These are phyloP conservation scores for Drosophila infuscata DNA, from an alignment of 2,888 invertebrate genomes.

Conservation along the genomic window DNA sequence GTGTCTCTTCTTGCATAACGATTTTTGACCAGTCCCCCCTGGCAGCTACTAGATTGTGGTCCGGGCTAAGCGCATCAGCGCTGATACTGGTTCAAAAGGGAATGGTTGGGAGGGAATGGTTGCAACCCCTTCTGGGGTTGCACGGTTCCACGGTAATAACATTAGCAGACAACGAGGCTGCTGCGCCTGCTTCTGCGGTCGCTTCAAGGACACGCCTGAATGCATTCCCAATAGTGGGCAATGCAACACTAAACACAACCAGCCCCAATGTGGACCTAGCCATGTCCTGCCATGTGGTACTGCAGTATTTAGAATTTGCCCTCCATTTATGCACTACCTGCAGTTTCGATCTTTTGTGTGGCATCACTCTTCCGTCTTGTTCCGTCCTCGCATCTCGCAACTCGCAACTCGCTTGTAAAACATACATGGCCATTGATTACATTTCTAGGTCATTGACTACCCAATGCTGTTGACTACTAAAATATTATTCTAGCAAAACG, in stretches of 20 bases:
- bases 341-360: slow-evolving; percentile 4
- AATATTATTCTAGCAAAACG: not conserved
- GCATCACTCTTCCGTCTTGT: not conserved
- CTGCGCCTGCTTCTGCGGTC: slow-evolving; percentile 41
- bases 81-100: slow-evolving; percentile 2
- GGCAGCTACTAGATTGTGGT: slow-evolving; percentile 41
- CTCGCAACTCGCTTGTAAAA: slow-evolving; percentile 6
- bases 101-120: not conserved
- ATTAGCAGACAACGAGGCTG: slow-evolving; percentile 16
- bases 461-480: slow-evolving; percentile 2
- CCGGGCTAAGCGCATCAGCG: slow-evolving; percentile 27
- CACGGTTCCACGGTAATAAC: slow-evolving; percentile 14
- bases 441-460: slow-evolving; percentile 13
- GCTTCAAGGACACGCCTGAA: slow-evolving; percentile 51
- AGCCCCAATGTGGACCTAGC: not conserved
- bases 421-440: slow-evolving; percentile 36
- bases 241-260: slow-evolving; percentile 9
- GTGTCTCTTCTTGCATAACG: slow-evolving; percentile 20
- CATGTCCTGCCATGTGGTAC: not conserved
- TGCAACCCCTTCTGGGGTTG: slow-evolving; percentile 1
- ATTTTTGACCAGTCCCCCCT: slow-evolving; percentile 7
- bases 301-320: slow-evolving; percentile 4
- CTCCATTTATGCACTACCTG: slow-evolving; percentile 1
- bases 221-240: slow-evolving; percentile 15
- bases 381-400: slow-evolving; percentile 3